Percentiles rank a stretch among this genome's conserved stretches.
Conservation (phyloP, 2,113 vertebrate species). For the Empidonax alnorum region DNA sequence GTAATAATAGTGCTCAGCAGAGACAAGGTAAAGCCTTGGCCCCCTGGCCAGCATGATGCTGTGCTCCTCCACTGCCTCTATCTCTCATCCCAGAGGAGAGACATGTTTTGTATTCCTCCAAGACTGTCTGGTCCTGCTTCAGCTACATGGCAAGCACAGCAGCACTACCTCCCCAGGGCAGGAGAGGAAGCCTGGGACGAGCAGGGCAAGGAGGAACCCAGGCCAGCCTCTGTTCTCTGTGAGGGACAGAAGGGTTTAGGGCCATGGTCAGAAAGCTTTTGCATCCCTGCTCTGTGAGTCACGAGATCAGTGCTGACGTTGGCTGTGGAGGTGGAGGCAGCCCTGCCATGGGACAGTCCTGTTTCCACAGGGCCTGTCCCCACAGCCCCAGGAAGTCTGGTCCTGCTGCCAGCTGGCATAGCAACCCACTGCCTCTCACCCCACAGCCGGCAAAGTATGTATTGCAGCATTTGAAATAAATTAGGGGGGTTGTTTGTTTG, state of each 20-base stretch:
- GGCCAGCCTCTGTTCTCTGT: accelerated
- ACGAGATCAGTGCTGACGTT: accelerated
- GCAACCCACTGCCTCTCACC: background rate
- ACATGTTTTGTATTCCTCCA: background rate
- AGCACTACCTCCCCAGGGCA: background rate
- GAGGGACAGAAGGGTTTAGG: background rate
- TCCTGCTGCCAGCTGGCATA: accelerated
- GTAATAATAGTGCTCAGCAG: background rate
- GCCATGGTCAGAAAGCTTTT: accelerated
- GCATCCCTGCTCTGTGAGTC: background rate
- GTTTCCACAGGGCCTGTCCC: background rate
- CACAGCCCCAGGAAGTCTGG: accelerated
- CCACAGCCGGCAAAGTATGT: background rate
- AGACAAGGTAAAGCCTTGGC: accelerated
- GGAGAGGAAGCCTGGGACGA: background rate
- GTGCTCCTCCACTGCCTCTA: background rate
- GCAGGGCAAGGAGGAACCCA: background rate
- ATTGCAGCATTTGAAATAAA: background rate
- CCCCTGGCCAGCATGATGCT: accelerated
- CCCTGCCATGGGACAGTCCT: accelerated
- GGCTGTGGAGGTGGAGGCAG: too few relatives aligned
- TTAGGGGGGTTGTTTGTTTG: background rate
- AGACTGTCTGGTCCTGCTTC: background rate
- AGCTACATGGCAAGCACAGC: background rate
- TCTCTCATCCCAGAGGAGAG: background rate